phyloP scores from a whole-genome alignment of 2,888 invertebrate species.

The Crematogaster levior region DNA sequence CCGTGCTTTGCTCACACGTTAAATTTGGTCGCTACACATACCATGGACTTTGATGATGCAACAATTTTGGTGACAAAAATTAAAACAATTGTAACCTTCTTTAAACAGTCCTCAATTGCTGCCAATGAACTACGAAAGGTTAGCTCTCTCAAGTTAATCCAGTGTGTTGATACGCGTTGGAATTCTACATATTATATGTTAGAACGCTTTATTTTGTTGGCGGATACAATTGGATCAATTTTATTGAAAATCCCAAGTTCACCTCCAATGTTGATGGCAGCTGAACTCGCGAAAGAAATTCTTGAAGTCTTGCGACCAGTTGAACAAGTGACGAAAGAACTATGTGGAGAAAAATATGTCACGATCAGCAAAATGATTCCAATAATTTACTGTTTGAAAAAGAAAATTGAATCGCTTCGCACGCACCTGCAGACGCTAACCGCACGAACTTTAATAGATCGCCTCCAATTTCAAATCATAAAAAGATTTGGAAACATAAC shows the following conservation, averaged over 20 bases:
- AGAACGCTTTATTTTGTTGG: conserved; percentile 69
- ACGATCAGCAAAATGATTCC: conserved; percentile 56
- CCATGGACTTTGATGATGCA: conserved; percentile 60
- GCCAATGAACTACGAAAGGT: background rate
- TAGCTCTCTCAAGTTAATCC: conserved; percentile 72
- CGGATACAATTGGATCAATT: background rate
- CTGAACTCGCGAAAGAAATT: conserved; percentile 59
- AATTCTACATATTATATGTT: conserved; percentile 76
- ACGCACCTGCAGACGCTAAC: conserved; percentile 24
- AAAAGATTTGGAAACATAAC: conserved; percentile 71
- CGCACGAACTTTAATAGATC: background rate
- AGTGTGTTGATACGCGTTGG: too few species aligned
- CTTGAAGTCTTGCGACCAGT: conserved; percentile 62
- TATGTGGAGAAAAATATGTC: conserved; percentile 65
- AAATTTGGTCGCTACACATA: conserved; percentile 77
- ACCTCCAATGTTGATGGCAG: conserved; percentile 62
- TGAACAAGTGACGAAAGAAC: conserved; percentile 65
- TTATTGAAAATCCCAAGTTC: conserved; percentile 21
- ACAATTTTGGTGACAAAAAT: background rate
- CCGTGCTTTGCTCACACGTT: conserved; percentile 80
- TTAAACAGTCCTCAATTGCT: background rate
- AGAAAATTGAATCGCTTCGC: conserved; percentile 12
- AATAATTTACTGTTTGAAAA: too few species aligned
- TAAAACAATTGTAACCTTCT: background rate
- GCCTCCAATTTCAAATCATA: background rate